Conservation (phyloP, 2,888 invertebrate species). For the Cancer borealis region DNA sequence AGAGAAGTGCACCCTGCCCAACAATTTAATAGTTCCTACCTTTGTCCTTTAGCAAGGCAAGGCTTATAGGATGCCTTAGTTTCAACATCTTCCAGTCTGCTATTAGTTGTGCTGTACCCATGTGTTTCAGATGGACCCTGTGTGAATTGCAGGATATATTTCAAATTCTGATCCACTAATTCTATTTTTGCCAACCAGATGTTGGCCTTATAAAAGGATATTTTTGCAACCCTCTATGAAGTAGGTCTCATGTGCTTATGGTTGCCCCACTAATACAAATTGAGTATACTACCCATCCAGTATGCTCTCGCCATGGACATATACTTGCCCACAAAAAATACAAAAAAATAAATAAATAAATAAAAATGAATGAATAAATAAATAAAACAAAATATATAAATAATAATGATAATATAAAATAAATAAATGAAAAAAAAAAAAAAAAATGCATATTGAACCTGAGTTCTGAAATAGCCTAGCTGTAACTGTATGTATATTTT, state of each 20-base stretch:
- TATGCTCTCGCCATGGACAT: not conserved
- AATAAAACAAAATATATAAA: too few relatives aligned
- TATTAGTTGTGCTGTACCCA: conserved; percentile 88
- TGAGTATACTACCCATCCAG: not conserved
- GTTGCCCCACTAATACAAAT: not conserved
- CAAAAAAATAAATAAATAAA: too few relatives aligned
- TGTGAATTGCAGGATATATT: conserved; percentile 53
- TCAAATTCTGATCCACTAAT: not conserved
- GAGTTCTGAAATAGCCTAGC: too few relatives aligned
- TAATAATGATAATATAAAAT: too few relatives aligned
- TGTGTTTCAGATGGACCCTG: conserved; percentile 84
- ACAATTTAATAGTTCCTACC: conserved; percentile 57
- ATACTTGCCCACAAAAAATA: too few relatives aligned
- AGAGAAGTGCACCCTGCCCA: not conserved
- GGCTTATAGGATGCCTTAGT: conserved; percentile 86
- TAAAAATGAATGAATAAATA: too few relatives aligned
- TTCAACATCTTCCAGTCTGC: conserved; percentile 86
- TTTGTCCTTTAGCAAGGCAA: conserved; percentile 84
- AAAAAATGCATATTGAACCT: too few relatives aligned
- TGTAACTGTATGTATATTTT: too few relatives aligned
- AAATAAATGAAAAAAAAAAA: too few relatives aligned
- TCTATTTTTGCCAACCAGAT: not conserved
- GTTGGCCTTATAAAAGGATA: not conserved
- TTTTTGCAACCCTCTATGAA: not conserved
- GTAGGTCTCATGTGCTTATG: not conserved